Conservation (phyloP, 2,888 invertebrate genomes). For the Drosophila picticornis region DNA sequence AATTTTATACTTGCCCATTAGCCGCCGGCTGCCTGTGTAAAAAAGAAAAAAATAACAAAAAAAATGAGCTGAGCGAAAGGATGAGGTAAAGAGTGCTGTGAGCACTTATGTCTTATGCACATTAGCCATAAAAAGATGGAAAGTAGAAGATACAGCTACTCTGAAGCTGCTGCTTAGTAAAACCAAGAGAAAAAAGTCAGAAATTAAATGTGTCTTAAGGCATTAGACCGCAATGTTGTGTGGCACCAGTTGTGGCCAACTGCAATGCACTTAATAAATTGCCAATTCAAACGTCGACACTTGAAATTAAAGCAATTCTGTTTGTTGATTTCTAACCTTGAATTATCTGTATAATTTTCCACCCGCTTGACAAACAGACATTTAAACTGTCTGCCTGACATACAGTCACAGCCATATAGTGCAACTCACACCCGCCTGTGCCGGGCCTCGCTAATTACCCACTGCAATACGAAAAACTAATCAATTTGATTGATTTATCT, state of each 20-base stretch:
- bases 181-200: background rate
- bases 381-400: conserved; percentile 3
- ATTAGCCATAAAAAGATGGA: conserved; percentile 54
- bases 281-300: conserved; percentile 37
- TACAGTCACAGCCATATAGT: conserved; percentile 33
- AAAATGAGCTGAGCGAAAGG: background rate
- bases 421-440: conserved; percentile 65
- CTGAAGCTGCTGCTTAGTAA: conserved; percentile 35
- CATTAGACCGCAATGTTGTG: conserved; percentile 17
- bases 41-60: conserved; percentile 1
- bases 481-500: conserved; percentile 84
- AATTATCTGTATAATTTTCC: conserved; percentile 65
- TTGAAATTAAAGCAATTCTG: conserved; percentile 53
- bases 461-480: conserved; percentile 73
- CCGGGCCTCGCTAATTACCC: conserved; percentile 73
- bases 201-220: conserved; percentile 18
- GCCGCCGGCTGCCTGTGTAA: conserved; percentile 37
- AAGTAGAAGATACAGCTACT: conserved; percentile 40
- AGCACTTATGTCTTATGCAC: conserved; percentile 35
- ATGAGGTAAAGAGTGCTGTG: conserved; percentile 1
- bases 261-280: conserved; percentile 49
- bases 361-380: conserved; percentile 46
- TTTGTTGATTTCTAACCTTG: conserved; percentile 60
- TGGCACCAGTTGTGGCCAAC: conserved; percentile 21
- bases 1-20: conserved; percentile 80